These are phyloP conservation scores for Ceyx erithaca DNA, from an alignment of 2,797 vertebrate species.

Conservation along the genomic window DNA sequence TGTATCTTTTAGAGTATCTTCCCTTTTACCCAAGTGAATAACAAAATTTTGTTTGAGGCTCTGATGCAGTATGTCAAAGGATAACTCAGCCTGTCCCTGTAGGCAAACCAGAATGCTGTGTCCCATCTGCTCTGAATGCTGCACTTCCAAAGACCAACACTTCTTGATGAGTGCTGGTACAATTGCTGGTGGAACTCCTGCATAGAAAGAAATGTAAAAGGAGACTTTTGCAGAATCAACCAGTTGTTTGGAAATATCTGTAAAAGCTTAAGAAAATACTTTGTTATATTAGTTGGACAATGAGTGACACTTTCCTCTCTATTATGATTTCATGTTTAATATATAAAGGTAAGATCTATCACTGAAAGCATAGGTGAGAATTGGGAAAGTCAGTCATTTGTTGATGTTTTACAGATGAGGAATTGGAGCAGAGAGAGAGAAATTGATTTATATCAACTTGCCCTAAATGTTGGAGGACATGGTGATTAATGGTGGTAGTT, in stretches of 20 bases:
- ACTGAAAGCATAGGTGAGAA: background rate
- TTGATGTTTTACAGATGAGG: background rate
- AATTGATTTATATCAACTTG: background rate
- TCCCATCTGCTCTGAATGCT: background rate
- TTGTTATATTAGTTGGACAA: background rate
- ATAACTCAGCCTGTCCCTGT: background rate
- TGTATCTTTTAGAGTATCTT: background rate
- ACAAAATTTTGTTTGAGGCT: background rate
- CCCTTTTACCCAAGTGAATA: background rate
- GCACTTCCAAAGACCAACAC: background rate
- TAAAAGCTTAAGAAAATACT: background rate
- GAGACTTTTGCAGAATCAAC: background rate
- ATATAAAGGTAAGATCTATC: background rate
- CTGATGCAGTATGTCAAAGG: background rate
- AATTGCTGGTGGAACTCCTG: background rate
- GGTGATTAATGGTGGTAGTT: background rate
- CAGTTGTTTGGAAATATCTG: background rate
- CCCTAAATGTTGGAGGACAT: background rate
- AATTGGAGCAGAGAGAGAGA: background rate
- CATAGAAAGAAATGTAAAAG: background rate
- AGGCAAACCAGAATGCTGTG: background rate
- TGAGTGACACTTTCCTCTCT: background rate
- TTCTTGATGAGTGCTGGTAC: background rate
- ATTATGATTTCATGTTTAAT: background rate
- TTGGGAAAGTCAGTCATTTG: background rate